Base-by-base conservation (phyloP, 2,797 vertebrate genomes). In the Cyclopterus lumpus region DNA sequence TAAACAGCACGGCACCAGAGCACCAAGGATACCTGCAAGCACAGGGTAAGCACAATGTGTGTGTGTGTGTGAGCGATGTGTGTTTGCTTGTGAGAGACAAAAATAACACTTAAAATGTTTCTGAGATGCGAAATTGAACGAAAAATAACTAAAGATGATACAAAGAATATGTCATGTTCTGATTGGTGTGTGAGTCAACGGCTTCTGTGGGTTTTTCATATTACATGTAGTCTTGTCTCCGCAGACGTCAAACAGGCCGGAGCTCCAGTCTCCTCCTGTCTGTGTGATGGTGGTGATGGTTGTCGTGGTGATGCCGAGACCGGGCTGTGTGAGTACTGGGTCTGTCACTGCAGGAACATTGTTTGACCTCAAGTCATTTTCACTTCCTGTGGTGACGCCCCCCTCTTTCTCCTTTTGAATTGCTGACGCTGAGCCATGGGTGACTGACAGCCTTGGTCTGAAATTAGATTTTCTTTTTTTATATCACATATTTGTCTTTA, bases 221-320 rank as follows among this genome's bases (percentile, higher is more conserved):
- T 94, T 94, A 97, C 96, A 96, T 67, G 95, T 92, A 22, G 51
- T 93, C 83, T 40, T 88, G 83, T 97, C 95, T 73, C 85, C 91
- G 53, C 94, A 96, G 89, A 96, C 69, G 68, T 95, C 85, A 71
- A 96, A 93, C 73, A 97, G 94, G 61, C 95, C 91, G 0, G 94
- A 93, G 90, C 92, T 96, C 96, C 95, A 96, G 89, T 83, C 93
- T 53, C 95, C 91, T 0, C 95, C 95, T 0, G 94, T 96, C 88
- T 93, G 95, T 0, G 94, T 91, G 81, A 96, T 88, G 28, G 93
- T 92, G 64, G 95, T 95, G 69, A 96, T 34, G 2, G 93, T 94
- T 1, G 95, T 95, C 26, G 90, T 95, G 80, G 93, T 92, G 30
- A 91, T 51, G 20, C 93, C 93, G 6, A 94, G 91, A 9, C 91